A percentile compares a stretch with the other conserved stretches of the same genome.
phyloP scores from a whole-genome alignment of 2,113 vertebrate species.

The Rutilus rutilus region DNA sequence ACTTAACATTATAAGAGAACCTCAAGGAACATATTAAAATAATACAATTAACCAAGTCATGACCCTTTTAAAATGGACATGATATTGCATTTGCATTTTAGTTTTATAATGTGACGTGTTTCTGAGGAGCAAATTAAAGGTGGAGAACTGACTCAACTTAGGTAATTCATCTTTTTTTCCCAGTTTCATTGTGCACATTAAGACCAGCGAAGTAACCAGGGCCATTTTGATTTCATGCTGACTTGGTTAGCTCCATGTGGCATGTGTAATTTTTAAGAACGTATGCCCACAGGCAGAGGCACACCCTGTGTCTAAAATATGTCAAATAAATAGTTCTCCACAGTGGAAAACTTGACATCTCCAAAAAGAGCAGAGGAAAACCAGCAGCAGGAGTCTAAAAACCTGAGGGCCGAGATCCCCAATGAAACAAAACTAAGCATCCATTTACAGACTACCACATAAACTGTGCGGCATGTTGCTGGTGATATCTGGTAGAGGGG shows the following conservation, averaged over 20 bases:
- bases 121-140: not conserved
- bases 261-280: not conserved
- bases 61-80: not conserved
- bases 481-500: not conserved
- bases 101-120: not conserved
- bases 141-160: not conserved
- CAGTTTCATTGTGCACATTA: not conserved
- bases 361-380: conserved; percentile 13
- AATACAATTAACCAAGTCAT: too few species aligned
- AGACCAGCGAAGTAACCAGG: not conserved
- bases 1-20: too few species aligned
- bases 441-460: not conserved
- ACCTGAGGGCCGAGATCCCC: not conserved
- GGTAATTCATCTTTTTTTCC: too few species aligned
- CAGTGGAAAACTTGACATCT: conserved; percentile 20
- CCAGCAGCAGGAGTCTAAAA: conserved; percentile 17
- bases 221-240: not conserved
- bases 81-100: not conserved
- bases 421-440: not conserved
- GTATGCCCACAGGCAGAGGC: not conserved
- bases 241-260: not conserved
- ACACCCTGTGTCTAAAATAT: conserved; percentile 14
- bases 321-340: conserved; percentile 8
- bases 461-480: conserved; percentile 1
- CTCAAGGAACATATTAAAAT: too few species aligned